phyloP scores from a whole-genome alignment of 2,888 invertebrate species.

The Amiota mariae region DNA sequence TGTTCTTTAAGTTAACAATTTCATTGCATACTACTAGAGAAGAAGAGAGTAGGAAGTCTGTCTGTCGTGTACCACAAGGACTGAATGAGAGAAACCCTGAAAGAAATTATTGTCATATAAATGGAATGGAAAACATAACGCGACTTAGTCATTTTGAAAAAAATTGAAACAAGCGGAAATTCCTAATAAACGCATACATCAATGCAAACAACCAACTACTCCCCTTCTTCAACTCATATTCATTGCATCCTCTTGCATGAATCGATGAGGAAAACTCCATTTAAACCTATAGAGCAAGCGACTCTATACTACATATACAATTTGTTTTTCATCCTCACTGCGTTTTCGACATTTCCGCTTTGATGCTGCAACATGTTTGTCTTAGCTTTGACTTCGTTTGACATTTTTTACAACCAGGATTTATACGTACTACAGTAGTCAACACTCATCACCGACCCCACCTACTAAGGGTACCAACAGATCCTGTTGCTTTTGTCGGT shows the following conservation, averaged over 20 bases:
- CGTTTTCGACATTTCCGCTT: conserved; percentile 30
- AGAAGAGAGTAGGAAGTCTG: no score
- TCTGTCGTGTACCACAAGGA: no score
- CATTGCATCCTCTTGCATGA: no score
- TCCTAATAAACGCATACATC: conserved; percentile 55
- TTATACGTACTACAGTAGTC: conserved; percentile 30
- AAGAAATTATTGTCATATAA: no score
- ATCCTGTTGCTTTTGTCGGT: not conserved
- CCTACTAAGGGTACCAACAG: not conserved
- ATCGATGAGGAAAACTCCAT: no score
- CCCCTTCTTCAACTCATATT: not conserved
- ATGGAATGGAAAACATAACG: not conserved
- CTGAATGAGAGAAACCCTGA: no score
- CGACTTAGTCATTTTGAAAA: conserved; percentile 8
- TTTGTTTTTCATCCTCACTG: not conserved
- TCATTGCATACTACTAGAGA: no score
- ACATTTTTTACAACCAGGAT: conserved; percentile 43
- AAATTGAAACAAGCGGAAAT: conserved; percentile 54
- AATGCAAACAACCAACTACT: conserved; percentile 24
- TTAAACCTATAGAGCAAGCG: no score
- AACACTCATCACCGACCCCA: conserved; percentile 17
- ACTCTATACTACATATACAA: not conserved
- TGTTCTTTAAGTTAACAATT: no score
- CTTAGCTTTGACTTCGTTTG: conserved; percentile 41
- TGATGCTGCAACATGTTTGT: conserved; percentile 49